A percentile compares a stretch with the other conserved stretches of the same genome.
phyloP scores from a whole-genome alignment of 2,797 vertebrate genomes.

The Labroides dimidiatus region DNA sequence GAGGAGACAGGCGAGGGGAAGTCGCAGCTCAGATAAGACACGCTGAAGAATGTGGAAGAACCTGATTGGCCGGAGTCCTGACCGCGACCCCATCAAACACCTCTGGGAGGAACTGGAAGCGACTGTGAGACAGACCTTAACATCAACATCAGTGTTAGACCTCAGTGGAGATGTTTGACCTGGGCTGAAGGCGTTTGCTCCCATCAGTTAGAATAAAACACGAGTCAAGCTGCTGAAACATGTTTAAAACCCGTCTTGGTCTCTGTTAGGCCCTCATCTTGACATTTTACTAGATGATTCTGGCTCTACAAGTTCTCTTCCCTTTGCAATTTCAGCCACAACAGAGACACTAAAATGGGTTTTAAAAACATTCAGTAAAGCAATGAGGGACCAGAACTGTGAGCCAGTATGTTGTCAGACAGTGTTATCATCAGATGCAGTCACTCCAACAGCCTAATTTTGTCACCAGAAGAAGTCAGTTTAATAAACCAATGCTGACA shows the following conservation, averaged over 20 bases:
- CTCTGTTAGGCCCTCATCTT: too few relatives aligned
- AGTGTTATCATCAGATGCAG: conserved; percentile 14
- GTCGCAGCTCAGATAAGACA: not conserved
- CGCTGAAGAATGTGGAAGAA: not conserved
- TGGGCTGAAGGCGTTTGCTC: too few relatives aligned
- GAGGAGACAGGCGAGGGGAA: not conserved
- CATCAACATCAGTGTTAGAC: conserved; percentile 2
- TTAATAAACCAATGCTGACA: conserved; percentile 17
- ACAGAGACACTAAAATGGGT: too few relatives aligned
- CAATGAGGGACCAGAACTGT: not conserved
- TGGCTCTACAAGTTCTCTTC: too few relatives aligned
- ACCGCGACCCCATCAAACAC: not conserved
- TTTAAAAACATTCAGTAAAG: not conserved
- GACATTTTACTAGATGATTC: too few relatives aligned
- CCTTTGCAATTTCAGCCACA: too few relatives aligned
- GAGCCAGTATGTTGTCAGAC: conserved; percentile 12
- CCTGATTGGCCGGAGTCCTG: not conserved
- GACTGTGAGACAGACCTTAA: not conserved
- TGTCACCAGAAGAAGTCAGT: conserved; percentile 14
- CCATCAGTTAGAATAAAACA: too few relatives aligned
- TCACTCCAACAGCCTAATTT: not conserved
- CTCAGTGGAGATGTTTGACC: too few relatives aligned
- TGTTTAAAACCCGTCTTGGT: too few relatives aligned
- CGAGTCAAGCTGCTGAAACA: too few relatives aligned
- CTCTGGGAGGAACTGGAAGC: not conserved